phyloP scores from a whole-genome alignment of 2,113 vertebrate species.

The Suricata suricatta region DNA sequence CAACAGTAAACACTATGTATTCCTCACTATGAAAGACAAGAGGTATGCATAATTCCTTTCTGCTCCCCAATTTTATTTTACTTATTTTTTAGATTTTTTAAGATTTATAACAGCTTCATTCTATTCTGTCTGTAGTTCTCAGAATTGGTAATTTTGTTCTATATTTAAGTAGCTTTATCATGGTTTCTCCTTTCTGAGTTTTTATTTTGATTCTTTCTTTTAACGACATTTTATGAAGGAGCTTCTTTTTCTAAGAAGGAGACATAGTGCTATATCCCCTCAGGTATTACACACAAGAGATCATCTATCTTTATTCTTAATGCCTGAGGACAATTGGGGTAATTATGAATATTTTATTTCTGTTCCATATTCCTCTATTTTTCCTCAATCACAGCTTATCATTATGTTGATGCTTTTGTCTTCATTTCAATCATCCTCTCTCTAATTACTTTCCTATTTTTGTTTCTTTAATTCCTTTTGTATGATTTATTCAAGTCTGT shows the following conservation, averaged over 20 bases:
- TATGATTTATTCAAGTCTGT: not conserved
- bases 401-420: conserved; percentile 10
- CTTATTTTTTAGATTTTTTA: not conserved
- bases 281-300: not conserved
- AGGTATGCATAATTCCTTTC: not conserved
- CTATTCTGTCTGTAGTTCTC: not conserved
- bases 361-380: not conserved
- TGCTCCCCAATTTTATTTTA: not conserved
- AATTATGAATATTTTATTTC: not conserved
- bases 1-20: not conserved
- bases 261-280: not conserved
- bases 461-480: conserved; percentile 13
- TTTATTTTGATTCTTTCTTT: conserved; percentile 9
- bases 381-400: not conserved
- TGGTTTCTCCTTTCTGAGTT: not conserved
- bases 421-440: not conserved
- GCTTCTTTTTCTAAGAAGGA: not conserved
- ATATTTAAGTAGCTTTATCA: not conserved
- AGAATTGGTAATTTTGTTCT: not conserved
- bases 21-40: not conserved
- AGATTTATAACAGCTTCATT: not conserved
- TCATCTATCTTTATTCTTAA: not conserved
- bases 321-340: not conserved
- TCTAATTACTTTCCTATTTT: conserved; percentile 50
- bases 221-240: not conserved